Evolutionary conservation across 2,113 vertebrate species (phyloP).

Genomic region (Eurypyga helias): DNA sequence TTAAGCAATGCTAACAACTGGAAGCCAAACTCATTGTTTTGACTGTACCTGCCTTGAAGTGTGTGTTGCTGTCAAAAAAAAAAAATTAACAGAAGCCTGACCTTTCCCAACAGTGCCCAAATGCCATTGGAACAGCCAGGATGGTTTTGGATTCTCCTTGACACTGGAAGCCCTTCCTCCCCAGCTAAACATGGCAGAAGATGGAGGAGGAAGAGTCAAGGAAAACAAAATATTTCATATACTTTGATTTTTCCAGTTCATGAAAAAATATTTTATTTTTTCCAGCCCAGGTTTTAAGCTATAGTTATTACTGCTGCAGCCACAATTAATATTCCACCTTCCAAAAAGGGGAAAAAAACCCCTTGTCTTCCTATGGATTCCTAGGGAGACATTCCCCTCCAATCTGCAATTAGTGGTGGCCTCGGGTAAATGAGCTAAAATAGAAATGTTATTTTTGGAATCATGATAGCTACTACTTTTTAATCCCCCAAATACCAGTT

Average conservation of each 20-base stretch:
- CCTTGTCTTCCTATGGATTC: not conserved
- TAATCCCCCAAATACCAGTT: not conserved
- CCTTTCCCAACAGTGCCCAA: not conserved
- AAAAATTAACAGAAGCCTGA: not conserved
- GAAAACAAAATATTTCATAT: not conserved
- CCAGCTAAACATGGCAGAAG: not conserved
- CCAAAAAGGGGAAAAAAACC: not conserved
- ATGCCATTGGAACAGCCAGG: not conserved
- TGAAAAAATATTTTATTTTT: conserved; percentile 19
- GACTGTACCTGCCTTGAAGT: not conserved
- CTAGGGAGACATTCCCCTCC: not conserved
- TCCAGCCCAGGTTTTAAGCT: not conserved
- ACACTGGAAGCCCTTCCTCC: not conserved
- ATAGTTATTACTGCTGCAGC: not conserved
- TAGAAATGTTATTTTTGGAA: conserved; percentile 48
- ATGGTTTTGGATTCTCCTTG: not conserved
- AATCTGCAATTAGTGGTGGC: not conserved
- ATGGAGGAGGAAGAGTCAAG: not conserved
- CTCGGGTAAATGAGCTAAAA: conserved; percentile 3
- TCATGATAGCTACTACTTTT: not conserved
- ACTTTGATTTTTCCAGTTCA: conserved; percentile 4
- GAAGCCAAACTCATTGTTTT: not conserved
- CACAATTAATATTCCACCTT: conserved; percentile 44
- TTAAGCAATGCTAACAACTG: not conserved
- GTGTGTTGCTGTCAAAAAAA: not conserved